Evolutionary conservation across 2,113 vertebrate species (phyloP).

Genomic region (Neodon shergylaensis): DNA sequence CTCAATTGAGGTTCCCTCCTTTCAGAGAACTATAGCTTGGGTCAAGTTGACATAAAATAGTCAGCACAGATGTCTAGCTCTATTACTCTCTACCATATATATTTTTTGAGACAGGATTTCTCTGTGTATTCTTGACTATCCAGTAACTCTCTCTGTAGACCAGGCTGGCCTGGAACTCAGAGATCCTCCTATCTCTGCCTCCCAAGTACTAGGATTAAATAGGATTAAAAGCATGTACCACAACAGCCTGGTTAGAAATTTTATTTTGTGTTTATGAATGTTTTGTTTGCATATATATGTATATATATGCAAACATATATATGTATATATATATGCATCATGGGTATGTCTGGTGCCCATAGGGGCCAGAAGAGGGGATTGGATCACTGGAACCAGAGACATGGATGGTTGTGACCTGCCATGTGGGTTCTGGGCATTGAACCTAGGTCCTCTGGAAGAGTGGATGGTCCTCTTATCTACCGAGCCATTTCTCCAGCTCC

Average conservation of each 20-base stretch:
- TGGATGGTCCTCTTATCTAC: neutral
- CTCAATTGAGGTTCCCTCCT: neutral
- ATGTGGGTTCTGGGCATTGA: neutral
- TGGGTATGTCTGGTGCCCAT: neutral
- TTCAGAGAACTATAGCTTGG: neutral
- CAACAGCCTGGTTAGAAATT: neutral
- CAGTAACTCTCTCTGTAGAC: neutral
- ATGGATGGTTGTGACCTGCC: neutral
- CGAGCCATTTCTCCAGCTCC: neutral
- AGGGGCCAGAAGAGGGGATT: neutral
- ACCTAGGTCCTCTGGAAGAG: neutral
- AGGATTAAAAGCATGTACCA: neutral
- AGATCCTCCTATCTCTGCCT: neutral
- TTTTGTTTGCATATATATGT: neutral
- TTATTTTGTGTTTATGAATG: neutral
- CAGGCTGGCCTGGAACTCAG: neutral
- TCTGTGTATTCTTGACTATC: neutral
- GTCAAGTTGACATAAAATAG: neutral
- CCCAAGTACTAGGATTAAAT: neutral
- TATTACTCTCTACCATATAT: neutral
- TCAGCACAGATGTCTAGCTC: neutral
- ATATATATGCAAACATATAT: rapidly evolving
- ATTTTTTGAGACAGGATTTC: neutral
- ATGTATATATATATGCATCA: too few species aligned
- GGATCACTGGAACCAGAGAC: neutral